phyloP scores from a whole-genome alignment of 2,888 invertebrate species.

The Drosophila villosipedis region DNA sequence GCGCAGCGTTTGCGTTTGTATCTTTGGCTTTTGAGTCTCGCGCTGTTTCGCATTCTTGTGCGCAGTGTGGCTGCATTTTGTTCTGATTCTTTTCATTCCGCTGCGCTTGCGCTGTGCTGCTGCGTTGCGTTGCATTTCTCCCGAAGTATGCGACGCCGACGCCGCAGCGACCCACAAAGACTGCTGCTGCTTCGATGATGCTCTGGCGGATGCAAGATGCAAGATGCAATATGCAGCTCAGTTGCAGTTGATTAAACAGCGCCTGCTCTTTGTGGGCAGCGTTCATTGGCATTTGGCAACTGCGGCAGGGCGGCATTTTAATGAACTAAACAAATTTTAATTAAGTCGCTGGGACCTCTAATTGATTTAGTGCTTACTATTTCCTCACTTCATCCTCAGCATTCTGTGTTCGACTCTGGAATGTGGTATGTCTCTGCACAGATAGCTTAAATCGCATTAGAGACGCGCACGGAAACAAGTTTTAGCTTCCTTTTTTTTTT shows the following conservation, averaged over 20 bases:
- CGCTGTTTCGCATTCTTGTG: conserved; percentile 73
- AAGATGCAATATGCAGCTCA: conserved; percentile 7
- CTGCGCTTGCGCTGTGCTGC: conserved; percentile 20
- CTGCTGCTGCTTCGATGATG: conserved; percentile 33
- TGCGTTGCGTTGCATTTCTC: conserved; percentile 67
- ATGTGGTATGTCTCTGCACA: conserved; percentile 52
- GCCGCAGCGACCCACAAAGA: conserved; percentile 65
- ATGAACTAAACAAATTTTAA: conserved; percentile 74
- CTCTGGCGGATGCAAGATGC: conserved; percentile 32
- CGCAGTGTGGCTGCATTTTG: conserved; percentile 76
- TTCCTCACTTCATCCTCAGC: conserved; percentile 37
- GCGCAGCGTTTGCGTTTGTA: conserved; percentile 28
- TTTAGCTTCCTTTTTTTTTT: conserved; percentile 27
- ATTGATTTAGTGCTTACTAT: conserved; percentile 63
- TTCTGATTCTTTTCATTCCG: conserved; percentile 66
- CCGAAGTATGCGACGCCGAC: conserved; percentile 57
- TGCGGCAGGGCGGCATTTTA: conserved; percentile 45
- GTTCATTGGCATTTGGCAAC: conserved; percentile 69
- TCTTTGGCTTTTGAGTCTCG: conserved; percentile 34
- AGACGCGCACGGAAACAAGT: conserved; percentile 66
- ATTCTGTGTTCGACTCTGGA: conserved; percentile 17
- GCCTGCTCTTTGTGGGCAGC: conserved; percentile 61
- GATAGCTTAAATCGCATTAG: conserved; percentile 65
- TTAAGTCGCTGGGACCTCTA: conserved; percentile 68
- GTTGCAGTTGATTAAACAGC: conserved; percentile 61